Evolutionary conservation across 1,140 invertebrate genomes (phyloP), one percentile per base, ranked within the genome.

Genomic region (Cephus cinctus): DNA sequence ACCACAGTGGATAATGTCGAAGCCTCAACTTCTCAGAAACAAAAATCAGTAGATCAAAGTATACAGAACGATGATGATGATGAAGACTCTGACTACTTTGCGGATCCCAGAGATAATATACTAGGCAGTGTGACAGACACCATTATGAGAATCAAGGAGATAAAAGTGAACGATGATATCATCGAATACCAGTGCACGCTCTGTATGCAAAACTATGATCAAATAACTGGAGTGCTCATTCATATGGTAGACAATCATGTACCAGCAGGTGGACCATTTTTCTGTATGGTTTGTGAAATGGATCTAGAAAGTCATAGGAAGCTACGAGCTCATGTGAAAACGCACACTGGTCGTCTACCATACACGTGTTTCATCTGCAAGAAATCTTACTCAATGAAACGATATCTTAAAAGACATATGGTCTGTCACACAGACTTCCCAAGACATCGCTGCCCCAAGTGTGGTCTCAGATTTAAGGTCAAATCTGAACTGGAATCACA

Each of bases 351-450:
- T 0, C 69, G 74, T 22, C 79, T 72, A 42, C 81, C 81, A 0
- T 84, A 81, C 48, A 76, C 76, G 2, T 86, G 84, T 59, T 81
- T 83, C 35, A 72, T 81, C 4, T 79, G 77, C 40, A 65, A 78
- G 25, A 80, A 78, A 48, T 72, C 77, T 0, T 83, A 81, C 23
- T 63, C 73, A 2, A 78, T 72, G 52, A 80, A 79, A 21, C 76
- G 80, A 21, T 81, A 82, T 55, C 59, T 82, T 5, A 82, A 81
- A 48, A 73, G 81, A 22, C 82, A 83, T 44, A 79, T 79, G 59
- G 64, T 78, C 5, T 81, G 81, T 31, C 82, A 83, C 47, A 71
- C 82, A 3, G 78, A 83, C 23, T 76, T 76, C 47, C 69, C 65
- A 57, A 79, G 65, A 65, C 77, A 73, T 73, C 80, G 75, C 0